phyloP scores from a whole-genome alignment of 2,797 vertebrate species.

The Chelon labrosus region DNA sequence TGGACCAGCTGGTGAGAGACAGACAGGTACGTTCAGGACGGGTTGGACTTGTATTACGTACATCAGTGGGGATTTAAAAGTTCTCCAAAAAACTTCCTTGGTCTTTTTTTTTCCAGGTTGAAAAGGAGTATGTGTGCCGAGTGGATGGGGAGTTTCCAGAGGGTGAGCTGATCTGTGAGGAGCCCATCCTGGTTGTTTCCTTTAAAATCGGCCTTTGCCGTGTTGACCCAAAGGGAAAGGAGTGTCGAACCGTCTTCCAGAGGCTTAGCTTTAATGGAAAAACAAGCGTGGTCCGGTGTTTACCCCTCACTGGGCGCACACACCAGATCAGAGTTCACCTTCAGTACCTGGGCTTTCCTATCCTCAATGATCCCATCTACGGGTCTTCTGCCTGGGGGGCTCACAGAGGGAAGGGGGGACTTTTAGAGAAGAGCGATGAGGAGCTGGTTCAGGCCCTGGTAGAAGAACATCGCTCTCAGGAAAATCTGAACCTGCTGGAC shows the following conservation, averaged over 20 bases:
- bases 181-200: slow-evolving; percentile 95
- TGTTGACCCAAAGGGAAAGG: slow-evolving; percentile 92
- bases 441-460: slow-evolving; percentile 91
- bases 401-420: slow-evolving; percentile 88
- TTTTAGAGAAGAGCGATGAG: slow-evolving; percentile 88
- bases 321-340: slow-evolving; percentile 99
- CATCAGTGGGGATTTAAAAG: neutral
- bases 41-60: neutral
- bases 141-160: slow-evolving; percentile 94
- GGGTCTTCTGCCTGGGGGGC: slow-evolving; percentile 94
- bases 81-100: neutral
- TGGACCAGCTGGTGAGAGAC: slow-evolving; percentile 94
- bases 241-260: slow-evolving; percentile 91
- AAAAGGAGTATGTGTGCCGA: slow-evolving; percentile 97
- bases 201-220: slow-evolving; percentile 93
- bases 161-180: slow-evolving; percentile 88
- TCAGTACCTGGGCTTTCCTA: slow-evolving; percentile 95
- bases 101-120: slow-evolving; percentile 83
- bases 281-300: slow-evolving; percentile 92
- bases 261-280: slow-evolving; percentile 92
- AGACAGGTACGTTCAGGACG: slow-evolving; percentile 78
- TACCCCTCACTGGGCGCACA: slow-evolving; percentile 93
- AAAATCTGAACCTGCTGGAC: slow-evolving; percentile 89
- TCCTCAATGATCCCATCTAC: slow-evolving; percentile 96
- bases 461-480: slow-evolving; percentile 90